Percentiles rank a stretch among this genome's conserved stretches.
Conservation (phyloP, 2,888 invertebrate species). For the Bellardia pandia region DNA sequence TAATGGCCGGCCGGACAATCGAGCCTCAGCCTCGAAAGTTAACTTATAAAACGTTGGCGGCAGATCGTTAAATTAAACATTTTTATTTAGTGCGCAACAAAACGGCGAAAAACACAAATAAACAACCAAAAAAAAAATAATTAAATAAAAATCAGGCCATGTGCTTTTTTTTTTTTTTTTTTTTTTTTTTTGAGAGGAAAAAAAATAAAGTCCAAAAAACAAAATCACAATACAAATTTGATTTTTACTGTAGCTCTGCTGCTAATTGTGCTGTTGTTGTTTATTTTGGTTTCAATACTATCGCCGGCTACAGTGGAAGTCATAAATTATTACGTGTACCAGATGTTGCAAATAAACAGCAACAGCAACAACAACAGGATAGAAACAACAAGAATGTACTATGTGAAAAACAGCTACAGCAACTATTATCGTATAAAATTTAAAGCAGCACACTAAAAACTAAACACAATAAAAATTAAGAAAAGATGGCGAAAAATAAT, state of each 20-base stretch:
- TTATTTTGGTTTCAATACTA: constrained; percentile 58
- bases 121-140: constrained; percentile 1
- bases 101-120: neutral
- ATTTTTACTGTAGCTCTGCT: constrained; percentile 34
- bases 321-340: constrained; percentile 66
- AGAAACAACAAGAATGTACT: neutral
- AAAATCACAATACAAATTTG: constrained; percentile 51
- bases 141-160: constrained; percentile 62
- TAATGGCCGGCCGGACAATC: constrained; percentile 8
- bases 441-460: constrained; percentile 26
- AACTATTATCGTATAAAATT: constrained; percentile 20
- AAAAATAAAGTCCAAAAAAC: constrained; percentile 10
- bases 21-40: neutral
- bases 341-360: constrained; percentile 64
- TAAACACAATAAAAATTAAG: constrained; percentile 43
- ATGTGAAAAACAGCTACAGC: constrained; percentile 13
- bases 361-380: constrained; percentile 4
- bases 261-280: constrained; percentile 16
- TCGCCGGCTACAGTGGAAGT: constrained; percentile 69
- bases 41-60: constrained; percentile 35
- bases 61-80: constrained; percentile 53
- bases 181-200: too few species aligned
- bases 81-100: constrained; percentile 55
- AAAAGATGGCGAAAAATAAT: constrained; percentile 47
- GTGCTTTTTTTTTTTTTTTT: constrained; percentile 44